phyloP scores from a whole-genome alignment of 2,888 invertebrate species.

The Drosophila pegasa region DNA sequence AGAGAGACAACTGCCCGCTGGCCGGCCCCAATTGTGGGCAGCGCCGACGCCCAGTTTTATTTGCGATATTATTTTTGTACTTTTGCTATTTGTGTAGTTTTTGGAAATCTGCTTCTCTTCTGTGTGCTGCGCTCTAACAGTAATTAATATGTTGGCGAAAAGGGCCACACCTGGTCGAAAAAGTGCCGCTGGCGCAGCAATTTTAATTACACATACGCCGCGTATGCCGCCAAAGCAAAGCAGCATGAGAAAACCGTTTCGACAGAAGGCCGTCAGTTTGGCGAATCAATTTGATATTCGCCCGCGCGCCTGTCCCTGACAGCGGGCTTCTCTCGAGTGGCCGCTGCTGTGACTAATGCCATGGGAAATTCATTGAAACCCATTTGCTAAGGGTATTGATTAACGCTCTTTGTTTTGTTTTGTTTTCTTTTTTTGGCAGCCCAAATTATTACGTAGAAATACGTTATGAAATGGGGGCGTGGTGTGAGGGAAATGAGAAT shows the following conservation, averaged over 20 bases:
- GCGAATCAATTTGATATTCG: conserved; percentile 57
- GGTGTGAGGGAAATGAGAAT: not conserved
- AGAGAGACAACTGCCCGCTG: conserved; percentile 46
- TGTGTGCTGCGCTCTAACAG: conserved; percentile 14
- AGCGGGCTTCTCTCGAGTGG: conserved; percentile 5
- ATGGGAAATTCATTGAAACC: conserved; percentile 32
- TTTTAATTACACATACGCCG: conserved; percentile 68
- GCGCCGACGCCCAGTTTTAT: conserved; percentile 48
- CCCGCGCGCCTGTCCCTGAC: conserved; percentile 14
- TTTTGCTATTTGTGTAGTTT: conserved; percentile 19
- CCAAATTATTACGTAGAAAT: conserved; percentile 2
- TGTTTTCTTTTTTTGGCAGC: not conserved
- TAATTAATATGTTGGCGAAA: conserved; percentile 72
- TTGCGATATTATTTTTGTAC: conserved; percentile 29
- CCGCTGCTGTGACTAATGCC: conserved; percentile 36
- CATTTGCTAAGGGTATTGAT: conserved; percentile 9
- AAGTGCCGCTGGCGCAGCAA: conserved; percentile 64
- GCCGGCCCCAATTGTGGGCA: conserved; percentile 36
- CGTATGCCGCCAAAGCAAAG: conserved; percentile 40
- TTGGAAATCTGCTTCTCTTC: conserved; percentile 20
- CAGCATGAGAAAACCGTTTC: conserved; percentile 46
- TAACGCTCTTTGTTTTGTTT: not conserved
- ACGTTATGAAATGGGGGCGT: conserved; percentile 6
- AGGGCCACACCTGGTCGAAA: conserved; percentile 75
- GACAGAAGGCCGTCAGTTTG: conserved; percentile 57